Evolutionary conservation across 2,113 vertebrate species (phyloP).

Genomic region (Myocastor coypus): DNA sequence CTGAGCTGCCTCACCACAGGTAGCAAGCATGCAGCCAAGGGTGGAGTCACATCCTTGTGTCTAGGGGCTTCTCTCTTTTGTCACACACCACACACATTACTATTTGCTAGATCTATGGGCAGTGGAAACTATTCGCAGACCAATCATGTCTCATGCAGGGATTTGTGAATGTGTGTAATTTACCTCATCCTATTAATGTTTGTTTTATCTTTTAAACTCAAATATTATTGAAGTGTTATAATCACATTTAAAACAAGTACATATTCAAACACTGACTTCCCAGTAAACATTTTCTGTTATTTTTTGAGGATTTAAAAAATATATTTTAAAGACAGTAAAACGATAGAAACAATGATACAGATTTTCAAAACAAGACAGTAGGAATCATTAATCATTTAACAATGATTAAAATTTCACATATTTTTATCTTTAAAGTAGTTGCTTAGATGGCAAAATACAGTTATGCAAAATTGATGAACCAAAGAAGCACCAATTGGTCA

Average conservation of each 20-base stretch:
- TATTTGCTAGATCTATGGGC: neutral
- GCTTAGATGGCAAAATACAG: too few relatives aligned
- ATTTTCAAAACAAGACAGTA: too few relatives aligned
- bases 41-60: too few relatives aligned
- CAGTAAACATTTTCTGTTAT: neutral
- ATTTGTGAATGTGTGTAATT: neutral
- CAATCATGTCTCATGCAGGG: neutral
- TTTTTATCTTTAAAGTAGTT: too few relatives aligned
- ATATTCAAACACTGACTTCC: neutral
- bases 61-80: neutral
- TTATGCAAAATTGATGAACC: too few relatives aligned
- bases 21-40: fast-evolving
- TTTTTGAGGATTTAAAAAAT: too few relatives aligned
- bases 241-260: neutral
- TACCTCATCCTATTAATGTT: neutral
- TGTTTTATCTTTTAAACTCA: neutral
- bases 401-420: too few relatives aligned
- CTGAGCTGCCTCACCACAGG: too few relatives aligned
- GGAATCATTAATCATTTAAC: too few relatives aligned
- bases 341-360: too few relatives aligned
- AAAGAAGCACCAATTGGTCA: too few relatives aligned
- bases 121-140: neutral
- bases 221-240: neutral
- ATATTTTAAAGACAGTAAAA: too few relatives aligned
- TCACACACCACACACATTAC: fast-evolving